Conservation (phyloP, 1,140 invertebrate species). For the Drosophila murphyi region DNA sequence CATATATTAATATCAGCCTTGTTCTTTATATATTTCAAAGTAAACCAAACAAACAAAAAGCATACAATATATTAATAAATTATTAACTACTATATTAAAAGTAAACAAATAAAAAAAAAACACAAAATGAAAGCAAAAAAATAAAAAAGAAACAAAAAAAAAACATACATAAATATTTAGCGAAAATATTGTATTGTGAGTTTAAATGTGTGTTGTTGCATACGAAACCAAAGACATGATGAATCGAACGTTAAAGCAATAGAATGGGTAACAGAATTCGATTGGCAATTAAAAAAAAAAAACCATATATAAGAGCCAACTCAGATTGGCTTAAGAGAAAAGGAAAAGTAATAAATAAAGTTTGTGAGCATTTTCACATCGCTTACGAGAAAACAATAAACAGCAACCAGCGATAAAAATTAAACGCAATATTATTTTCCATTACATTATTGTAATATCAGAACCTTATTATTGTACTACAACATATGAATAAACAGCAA, state of each 20-base stretch:
- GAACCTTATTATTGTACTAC: constrained; percentile 46
- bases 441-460: constrained; percentile 44
- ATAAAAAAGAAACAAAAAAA: constrained; percentile 46
- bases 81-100: constrained; percentile 78
- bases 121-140: constrained; percentile 24
- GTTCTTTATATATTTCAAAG: constrained; percentile 80
- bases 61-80: constrained; percentile 81
- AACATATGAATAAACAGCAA: constrained; percentile 23
- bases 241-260: constrained; percentile 50
- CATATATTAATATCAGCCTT: constrained; percentile 79
- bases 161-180: constrained; percentile 78
- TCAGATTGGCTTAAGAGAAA: constrained; percentile 42
- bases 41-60: constrained; percentile 54
- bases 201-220: constrained; percentile 81
- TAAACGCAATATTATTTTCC: constrained; percentile 58
- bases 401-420: constrained; percentile 59
- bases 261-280: constrained; percentile 17
- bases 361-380: constrained; percentile 18
- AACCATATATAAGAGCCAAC: neutral
- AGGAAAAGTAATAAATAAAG: constrained; percentile 5
- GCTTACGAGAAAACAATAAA: constrained; percentile 25
- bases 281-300: constrained; percentile 11
- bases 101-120: constrained; percentile 56
- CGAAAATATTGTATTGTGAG: constrained; percentile 83
- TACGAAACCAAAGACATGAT: constrained; percentile 58